Evolutionary conservation across 2,113 vertebrate genomes (phyloP).

Genomic region (Esox niger): DNA sequence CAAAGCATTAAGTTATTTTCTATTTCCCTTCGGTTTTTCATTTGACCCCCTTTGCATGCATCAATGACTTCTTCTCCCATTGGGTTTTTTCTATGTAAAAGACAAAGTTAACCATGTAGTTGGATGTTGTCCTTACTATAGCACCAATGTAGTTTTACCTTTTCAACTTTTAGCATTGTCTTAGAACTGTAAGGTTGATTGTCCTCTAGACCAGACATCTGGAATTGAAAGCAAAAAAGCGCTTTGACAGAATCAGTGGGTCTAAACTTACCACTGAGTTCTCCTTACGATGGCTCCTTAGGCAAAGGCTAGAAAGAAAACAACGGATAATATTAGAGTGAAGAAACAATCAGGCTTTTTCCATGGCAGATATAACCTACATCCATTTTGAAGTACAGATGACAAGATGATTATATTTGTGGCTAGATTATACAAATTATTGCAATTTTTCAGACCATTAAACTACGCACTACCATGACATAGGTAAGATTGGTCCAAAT

Average conservation of each 20-base stretch:
- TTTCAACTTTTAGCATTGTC: not conserved
- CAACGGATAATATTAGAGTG: constrained; percentile 50
- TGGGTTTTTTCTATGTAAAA: constrained; percentile 18
- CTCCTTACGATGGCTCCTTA: constrained; percentile 78
- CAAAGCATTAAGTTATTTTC: constrained; percentile 18
- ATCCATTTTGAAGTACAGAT: constrained; percentile 56
- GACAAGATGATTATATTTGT: constrained; percentile 47
- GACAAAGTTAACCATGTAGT: not conserved
- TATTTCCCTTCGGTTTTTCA: constrained; percentile 14
- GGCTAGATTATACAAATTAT: constrained; percentile 23
- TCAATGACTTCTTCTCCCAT: constrained; percentile 40
- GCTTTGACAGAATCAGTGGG: constrained; percentile 13
- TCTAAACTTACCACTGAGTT: constrained; percentile 44
- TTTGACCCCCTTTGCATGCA: constrained; percentile 9
- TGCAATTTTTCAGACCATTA: constrained; percentile 45
- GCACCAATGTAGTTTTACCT: not conserved
- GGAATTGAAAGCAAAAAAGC: not conserved
- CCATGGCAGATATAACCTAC: constrained; percentile 43
- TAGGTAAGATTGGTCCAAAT: constrained; percentile 29
- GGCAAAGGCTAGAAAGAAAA: constrained; percentile 73
- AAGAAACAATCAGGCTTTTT: constrained; percentile 1
- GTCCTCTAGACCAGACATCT: not conserved
- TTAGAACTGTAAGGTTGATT: constrained; percentile 13
- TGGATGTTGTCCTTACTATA: constrained; percentile 1
- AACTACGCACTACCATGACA: constrained; percentile 25